Evolutionary conservation across 2,113 vertebrate species (phyloP).

Genomic region (Bambusicola thoracicus): DNA sequence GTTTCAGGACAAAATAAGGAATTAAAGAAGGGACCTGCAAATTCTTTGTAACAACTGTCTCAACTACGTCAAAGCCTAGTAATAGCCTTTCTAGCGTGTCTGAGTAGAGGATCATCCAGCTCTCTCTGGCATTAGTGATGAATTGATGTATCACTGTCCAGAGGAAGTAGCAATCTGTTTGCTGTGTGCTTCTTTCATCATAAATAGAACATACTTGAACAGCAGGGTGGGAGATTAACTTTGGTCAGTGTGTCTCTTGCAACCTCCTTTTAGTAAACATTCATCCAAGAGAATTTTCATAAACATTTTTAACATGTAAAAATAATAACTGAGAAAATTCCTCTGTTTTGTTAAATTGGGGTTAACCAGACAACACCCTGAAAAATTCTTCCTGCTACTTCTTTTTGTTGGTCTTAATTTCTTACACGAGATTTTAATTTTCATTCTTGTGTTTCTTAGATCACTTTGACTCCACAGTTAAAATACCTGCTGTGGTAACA

Average conservation of each 20-base stretch:
- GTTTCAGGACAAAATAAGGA: neutral
- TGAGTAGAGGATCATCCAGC: neutral
- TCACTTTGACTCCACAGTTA: neutral
- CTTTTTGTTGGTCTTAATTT: neutral
- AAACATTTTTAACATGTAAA: neutral
- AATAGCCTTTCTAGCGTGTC: neutral
- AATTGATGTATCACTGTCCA: neutral
- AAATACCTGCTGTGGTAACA: conserved; percentile 5
- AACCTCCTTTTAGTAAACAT: neutral
- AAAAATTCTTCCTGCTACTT: neutral
- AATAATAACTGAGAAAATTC: neutral
- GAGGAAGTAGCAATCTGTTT: neutral
- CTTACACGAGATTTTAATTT: neutral
- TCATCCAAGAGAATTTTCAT: neutral
- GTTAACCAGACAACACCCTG: neutral
- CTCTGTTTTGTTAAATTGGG: neutral
- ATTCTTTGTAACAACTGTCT: neutral
- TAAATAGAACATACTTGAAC: neutral
- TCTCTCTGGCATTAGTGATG: neutral
- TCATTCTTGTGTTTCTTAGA: neutral
- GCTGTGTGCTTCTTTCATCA: neutral
- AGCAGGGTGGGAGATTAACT: neutral
- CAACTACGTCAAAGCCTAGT: neutral
- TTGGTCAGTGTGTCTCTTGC: neutral
- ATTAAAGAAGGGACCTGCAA: neutral